Base-by-base conservation (phyloP, 2,888 invertebrate species). In the Venusia cambrica region DNA sequence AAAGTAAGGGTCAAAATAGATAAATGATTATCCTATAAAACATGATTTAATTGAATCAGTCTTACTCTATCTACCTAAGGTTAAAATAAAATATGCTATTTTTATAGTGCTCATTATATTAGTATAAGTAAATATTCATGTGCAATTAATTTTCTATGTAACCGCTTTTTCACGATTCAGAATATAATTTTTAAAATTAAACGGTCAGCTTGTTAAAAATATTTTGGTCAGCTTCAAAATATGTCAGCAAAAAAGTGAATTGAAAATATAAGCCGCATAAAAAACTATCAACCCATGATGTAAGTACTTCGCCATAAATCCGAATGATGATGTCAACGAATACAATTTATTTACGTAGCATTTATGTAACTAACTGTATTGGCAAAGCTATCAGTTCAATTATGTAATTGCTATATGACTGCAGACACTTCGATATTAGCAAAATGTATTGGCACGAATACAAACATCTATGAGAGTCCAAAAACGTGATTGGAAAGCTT, bases 21-120 rank as follows among this genome's bases (percentile, higher is more conserved):
- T n/a, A n/a, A n/a, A n/a, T n/a, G n/a, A n/a, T n/a, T 42, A 46
- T 41, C 60, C 64, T 73, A 69, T n/a, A 60, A 62, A 57, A 65
- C 62, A 65, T 59, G 57, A 52, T 65, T 62, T 62, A 58, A 57
- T 69, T 71, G 63, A 62, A 66, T 84, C 83, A 85, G 83, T 83
- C 84, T 83, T 83, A 83, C 54, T 61, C 81, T 84, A 84, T 70
- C 53, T 68, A 57, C 56, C 48, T 58, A 57, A 65, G 60, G 62
- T 62, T 68, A 62, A 60, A 63, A 67, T 68, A 68, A 69, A 63
- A 61, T 69, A 51, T 57, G 64, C 58, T 72, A 73, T 68, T 57
- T 71, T 71, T 70, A 67, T 65, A 68, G 84, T 85, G 83, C 84
- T 77, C 74, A 67, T 74, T 75, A 69, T 69, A 63, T 66, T 67